These are phyloP conservation scores for Phalacrocorax brasilianus DNA, from an alignment of 2,113 vertebrate genomes.

Conservation along the genomic window DNA sequence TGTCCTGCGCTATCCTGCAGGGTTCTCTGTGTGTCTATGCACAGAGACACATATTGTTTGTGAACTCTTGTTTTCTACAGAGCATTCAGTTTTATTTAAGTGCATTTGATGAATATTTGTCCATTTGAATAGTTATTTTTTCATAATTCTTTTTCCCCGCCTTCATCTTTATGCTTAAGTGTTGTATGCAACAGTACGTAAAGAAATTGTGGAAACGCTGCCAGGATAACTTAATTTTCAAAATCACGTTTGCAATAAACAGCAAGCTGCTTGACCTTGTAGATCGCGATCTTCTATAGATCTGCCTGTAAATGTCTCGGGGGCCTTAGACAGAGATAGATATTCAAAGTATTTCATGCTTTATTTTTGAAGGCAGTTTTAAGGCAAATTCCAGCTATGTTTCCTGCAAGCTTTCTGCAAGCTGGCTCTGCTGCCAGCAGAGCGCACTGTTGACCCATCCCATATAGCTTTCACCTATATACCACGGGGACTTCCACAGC, in stretches of 20 bases:
- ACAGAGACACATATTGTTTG: not conserved
- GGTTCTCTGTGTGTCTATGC: not conserved
- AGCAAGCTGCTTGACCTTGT: no score
- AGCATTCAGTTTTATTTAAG: not conserved
- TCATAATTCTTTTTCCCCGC: not conserved
- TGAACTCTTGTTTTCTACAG: not conserved
- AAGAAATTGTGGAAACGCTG: not conserved
- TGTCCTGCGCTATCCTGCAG: not conserved
- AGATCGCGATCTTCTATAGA: not conserved
- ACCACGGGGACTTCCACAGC: not conserved
- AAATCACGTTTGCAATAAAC: not conserved
- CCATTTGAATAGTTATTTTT: not conserved
- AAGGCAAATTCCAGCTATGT: not conserved
- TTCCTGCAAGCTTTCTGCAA: not conserved
- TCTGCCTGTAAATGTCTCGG: not conserved
- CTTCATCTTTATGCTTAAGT: not conserved
- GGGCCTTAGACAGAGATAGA: not conserved
- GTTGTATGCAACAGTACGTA: not conserved
- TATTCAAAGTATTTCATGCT: not conserved
- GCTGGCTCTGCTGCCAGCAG: constrained; percentile 47
- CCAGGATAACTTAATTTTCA: not conserved
- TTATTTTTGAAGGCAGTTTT: not conserved
- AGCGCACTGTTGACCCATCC: constrained; percentile 59
- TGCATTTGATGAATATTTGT: not conserved
- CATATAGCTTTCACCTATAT: not conserved